Percentiles rank a stretch among this genome's conserved stretches.
Conservation (phyloP, 2,888 invertebrate genomes). For the Netelia melanura region DNA sequence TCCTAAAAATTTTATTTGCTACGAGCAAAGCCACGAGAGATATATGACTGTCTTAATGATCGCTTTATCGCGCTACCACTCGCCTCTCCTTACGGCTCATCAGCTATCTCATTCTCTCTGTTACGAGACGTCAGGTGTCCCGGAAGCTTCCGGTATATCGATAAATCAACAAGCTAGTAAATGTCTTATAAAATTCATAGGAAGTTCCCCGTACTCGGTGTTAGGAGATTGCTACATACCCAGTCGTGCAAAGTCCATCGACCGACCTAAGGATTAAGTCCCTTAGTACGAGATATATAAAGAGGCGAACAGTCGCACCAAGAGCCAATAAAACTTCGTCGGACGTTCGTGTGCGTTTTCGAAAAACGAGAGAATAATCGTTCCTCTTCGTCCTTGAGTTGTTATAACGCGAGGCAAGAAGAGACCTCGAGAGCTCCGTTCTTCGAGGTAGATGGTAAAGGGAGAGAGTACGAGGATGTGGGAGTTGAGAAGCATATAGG, state of each 20-base stretch:
- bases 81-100: conserved; percentile 17
- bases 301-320: conserved; percentile 14
- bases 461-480: not conserved
- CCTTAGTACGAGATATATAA: conserved; percentile 22
- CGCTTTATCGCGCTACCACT: conserved; percentile 31
- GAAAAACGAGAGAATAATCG: conserved; percentile 65
- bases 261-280: conserved; percentile 46
- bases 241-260: conserved; percentile 20
- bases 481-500: conserved; percentile 20
- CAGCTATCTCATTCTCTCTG: conserved; percentile 41
- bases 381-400: conserved; percentile 13
- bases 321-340: conserved; percentile 56
- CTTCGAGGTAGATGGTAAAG: not conserved
- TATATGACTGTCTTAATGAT: conserved; percentile 52
- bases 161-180: conserved; percentile 63
- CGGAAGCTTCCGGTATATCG: conserved; percentile 31
- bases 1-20: conserved; percentile 42
- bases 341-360: conserved; percentile 52
- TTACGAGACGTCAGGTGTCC: not conserved
- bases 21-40: conserved; percentile 20
- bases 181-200: conserved; percentile 63
- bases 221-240: conserved; percentile 4
- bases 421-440: conserved; percentile 41
- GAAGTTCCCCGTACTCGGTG: conserved; percentile 16
- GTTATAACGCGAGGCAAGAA: conserved; percentile 44